Conservation (phyloP, 2,888 invertebrate genomes). For the Ichneumoninae sp. region DNA sequence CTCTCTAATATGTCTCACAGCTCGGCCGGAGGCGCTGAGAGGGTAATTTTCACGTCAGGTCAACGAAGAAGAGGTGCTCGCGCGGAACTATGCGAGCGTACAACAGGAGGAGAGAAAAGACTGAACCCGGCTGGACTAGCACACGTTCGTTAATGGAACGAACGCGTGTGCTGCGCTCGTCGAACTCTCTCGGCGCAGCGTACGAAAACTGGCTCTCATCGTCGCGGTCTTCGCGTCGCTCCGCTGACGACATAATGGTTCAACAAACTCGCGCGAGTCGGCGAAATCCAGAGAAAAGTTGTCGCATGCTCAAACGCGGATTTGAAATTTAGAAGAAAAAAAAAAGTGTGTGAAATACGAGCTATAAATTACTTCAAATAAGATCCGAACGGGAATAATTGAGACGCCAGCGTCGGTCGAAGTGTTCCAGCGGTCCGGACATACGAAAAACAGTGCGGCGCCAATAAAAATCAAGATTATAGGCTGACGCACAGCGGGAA, state of each 20-base stretch:
- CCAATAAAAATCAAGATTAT: constrained; percentile 15
- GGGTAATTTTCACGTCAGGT: constrained; percentile 63
- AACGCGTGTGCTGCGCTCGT: constrained; percentile 41
- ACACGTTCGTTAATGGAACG: constrained; percentile 58
- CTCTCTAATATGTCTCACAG: constrained; percentile 40
- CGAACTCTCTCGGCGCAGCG: constrained; percentile 36
- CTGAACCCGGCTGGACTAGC: constrained; percentile 23
- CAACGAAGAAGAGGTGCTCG: constrained; percentile 48
- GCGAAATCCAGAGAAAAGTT: constrained; percentile 51
- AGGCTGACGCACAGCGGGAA: constrained; percentile 14
- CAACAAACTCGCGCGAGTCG: constrained; percentile 59
- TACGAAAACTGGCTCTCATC: constrained; percentile 36
- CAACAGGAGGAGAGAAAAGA: constrained; percentile 40
- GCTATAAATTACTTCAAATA: background rate
- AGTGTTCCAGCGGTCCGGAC: background rate
- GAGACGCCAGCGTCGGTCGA: background rate
- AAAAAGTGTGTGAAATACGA: constrained; percentile 36
- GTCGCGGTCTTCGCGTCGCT: constrained; percentile 12
- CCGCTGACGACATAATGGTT: constrained; percentile 64
- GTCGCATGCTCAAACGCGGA: constrained; percentile 21
- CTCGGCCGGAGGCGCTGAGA: constrained; percentile 32
- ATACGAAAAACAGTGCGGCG: constrained; percentile 3
- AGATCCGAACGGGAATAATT: background rate
- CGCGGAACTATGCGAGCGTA: constrained; percentile 11
- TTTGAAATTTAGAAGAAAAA: constrained; percentile 24